Conservation (phyloP, 2,888 invertebrate genomes). For the Panopea generosa region DNA sequence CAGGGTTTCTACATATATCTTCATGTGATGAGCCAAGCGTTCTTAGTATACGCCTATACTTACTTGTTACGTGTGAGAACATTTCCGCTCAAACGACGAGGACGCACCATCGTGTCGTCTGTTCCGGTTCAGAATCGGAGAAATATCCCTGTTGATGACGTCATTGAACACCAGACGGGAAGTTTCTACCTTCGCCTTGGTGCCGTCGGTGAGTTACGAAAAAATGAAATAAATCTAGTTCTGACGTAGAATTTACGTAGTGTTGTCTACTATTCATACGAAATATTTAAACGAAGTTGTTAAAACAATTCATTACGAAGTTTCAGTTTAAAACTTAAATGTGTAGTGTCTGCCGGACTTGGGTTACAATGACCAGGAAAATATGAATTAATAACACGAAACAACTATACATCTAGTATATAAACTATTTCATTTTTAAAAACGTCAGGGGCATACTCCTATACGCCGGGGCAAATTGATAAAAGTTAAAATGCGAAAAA, state of each 20-base stretch:
- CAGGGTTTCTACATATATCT: conserved; percentile 84
- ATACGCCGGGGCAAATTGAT: no score
- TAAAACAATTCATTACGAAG: not conserved
- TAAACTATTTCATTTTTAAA: no score
- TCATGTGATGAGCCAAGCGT: conserved; percentile 76
- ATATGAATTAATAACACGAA: no score
- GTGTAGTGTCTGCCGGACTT: no score
- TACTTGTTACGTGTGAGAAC: conserved; percentile 86
- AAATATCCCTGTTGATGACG: conserved; percentile 61
- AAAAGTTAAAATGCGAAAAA: no score
- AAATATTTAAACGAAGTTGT: not conserved
- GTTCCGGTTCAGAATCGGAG: conserved; percentile 72
- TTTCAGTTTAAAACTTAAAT: not conserved
- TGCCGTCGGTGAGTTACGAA: conserved; percentile 71
- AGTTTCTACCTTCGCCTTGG: conserved; percentile 84
- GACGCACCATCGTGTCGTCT: conserved; percentile 46
- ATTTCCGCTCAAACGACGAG: conserved; percentile 44
- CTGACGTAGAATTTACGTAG: not conserved
- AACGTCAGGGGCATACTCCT: no score
- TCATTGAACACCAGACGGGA: conserved; percentile 70
- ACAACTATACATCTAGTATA: no score
- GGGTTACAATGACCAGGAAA: no score
- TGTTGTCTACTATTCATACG: not conserved
- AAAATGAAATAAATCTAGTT: no score
- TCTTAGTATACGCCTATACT: conserved; percentile 81